Evolutionary conservation across 2,113 vertebrate species (phyloP), one percentile per base, ranked within the genome.

Genomic region (Hystrix cristata): DNA sequence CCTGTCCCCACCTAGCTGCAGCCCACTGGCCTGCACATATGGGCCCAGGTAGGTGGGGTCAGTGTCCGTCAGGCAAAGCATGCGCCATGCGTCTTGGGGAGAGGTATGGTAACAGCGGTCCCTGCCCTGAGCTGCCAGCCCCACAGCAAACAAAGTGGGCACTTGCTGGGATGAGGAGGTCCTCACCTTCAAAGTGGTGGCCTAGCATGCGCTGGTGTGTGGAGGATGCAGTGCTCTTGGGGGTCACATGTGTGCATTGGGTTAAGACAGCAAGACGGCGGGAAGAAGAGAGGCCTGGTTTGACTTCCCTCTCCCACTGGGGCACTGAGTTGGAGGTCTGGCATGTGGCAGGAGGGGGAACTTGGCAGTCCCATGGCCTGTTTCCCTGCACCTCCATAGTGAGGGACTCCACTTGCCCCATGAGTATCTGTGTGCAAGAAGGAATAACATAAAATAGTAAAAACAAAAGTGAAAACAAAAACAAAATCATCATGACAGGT

Each of bases 141-240:
- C 67, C 85, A 14, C 60, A 82, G 67, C 5, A 0, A 51, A 46
- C 43, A 76, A 62, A 81, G 43, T 6, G 34, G 67, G 57, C 59
- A 82, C 46, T 57, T 57, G 16, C 5, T 43, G 16, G 25, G 38
- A 43, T n/a, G 12, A 81, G n/a, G 1, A 21, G 27, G 3, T 88
- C 12, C 23, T 79, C 48, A 25, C 43, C 87, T 92, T 76, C n/a
- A 0, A 4, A 10, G 1, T 31, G 19, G 38, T 62, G 0, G 14
- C 48, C 48, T n/a, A 23, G 29, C 1, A 21, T 29, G 10, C 79
- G 11, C 69, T 11, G 8, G 31, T 1, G 1, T 1, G 2, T 2
- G 3, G 27, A 67, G n/a, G 91, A 29, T n/a, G 13, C 23, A 23
- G 0, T 46, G 38, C 4, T 23, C 16, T 55, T 29, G 46, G n/a